These are phyloP conservation scores for Phalacrocorax pelagicus DNA, from an alignment of 2,113 vertebrate species.

Conservation along the genomic window DNA sequence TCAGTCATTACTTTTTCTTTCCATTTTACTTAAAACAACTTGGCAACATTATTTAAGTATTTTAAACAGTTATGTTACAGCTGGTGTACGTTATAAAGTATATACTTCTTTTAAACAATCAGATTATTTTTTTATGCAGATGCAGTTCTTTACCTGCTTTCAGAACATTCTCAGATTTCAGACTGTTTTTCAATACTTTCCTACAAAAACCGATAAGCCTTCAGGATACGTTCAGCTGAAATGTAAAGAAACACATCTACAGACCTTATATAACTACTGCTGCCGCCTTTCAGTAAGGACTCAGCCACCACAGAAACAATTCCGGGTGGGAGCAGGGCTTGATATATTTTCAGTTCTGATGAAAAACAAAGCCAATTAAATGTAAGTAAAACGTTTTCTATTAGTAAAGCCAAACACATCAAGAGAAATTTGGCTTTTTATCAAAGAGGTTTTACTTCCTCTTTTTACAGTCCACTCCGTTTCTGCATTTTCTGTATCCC, in stretches of 20 bases:
- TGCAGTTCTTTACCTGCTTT: neutral
- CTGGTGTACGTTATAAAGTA: neutral
- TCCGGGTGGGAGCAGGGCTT: neutral
- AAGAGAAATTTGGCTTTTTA: neutral
- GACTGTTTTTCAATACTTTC: neutral
- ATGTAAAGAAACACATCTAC: neutral
- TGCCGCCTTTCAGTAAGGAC: neutral
- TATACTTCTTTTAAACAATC: neutral
- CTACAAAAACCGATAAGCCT: neutral
- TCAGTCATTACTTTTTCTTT: neutral
- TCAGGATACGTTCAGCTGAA: neutral
- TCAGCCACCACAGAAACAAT: neutral
- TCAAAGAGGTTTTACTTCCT: neutral
- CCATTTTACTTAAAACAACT: neutral
- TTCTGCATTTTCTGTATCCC: neutral
- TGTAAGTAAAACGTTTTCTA: accelerated
- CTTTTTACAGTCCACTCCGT: neutral
- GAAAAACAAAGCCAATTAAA: neutral
- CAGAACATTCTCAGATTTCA: neutral
- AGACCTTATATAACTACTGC: neutral
- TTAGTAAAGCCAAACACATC: neutral
- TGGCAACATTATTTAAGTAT: neutral
- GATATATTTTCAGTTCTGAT: neutral
- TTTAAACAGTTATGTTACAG: neutral
- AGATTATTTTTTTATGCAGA: neutral